These are phyloP conservation scores for Callospermophilus lateralis DNA, from an alignment of 2,113 vertebrate species.

Conservation along the genomic window DNA sequence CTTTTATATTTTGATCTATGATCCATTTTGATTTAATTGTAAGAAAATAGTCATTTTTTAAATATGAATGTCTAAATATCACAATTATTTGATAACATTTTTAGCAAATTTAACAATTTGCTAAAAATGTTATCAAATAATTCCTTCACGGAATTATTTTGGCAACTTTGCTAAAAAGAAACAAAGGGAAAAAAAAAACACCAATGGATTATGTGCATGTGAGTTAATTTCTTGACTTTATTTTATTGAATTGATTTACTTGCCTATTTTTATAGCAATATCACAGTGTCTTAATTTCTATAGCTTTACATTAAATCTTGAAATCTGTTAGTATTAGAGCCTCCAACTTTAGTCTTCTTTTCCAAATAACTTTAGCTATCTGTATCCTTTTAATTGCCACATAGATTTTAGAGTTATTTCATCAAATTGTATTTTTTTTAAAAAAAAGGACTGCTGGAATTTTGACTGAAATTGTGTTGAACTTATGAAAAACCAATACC, in stretches of 20 bases:
- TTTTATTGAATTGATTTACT: background rate
- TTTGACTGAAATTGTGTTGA: background rate
- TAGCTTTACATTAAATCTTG: too few relatives aligned
- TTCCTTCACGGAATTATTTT: background rate
- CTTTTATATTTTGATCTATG: too few relatives aligned
- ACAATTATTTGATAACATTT: background rate
- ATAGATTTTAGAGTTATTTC: background rate
- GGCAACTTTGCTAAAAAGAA: background rate
- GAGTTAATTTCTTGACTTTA: background rate
- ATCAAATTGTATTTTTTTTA: background rate
- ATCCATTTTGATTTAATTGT: background rate
- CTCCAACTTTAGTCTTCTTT: too few relatives aligned
- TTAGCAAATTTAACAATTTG: background rate
- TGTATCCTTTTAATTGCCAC: too few relatives aligned
- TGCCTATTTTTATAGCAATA: background rate
- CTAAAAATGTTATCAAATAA: background rate
- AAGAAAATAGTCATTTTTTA: background rate
- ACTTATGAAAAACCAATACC: background rate
- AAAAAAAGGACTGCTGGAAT: background rate
- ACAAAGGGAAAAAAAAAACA: too few relatives aligned
- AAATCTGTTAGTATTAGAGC: too few relatives aligned
- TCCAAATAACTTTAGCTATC: too few relatives aligned
- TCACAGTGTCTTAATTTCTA: background rate
- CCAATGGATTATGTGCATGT: background rate
- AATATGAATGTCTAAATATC: background rate